Evolutionary conservation across 92 coral and sea anemone species (phyloP).

Genomic region (Muricea muricata): DNA sequence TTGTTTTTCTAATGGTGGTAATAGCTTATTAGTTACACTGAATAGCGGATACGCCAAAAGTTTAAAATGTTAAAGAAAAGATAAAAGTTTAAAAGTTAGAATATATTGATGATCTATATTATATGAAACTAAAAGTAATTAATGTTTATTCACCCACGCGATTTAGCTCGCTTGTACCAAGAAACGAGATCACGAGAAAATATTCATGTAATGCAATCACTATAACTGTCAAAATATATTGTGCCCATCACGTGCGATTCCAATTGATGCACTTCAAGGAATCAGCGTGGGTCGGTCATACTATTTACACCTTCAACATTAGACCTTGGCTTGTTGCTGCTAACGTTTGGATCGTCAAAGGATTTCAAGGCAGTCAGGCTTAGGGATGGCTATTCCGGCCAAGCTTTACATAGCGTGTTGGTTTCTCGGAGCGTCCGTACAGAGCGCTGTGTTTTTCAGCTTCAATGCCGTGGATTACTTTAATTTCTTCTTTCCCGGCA

Average conservation of each 20-base stretch:
- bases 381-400: constrained; percentile 70
- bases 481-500: constrained; percentile 83
- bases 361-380: not conserved
- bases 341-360: not conserved
- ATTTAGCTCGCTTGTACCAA: not conserved
- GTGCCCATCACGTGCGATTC: not conserved
- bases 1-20: too few relatives aligned
- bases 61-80: too few relatives aligned
- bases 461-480: constrained; percentile 88
- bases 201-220: too few relatives aligned
- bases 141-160: not conserved
- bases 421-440: constrained; percentile 93
- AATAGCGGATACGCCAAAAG: too few relatives aligned
- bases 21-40: too few relatives aligned
- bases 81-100: too few relatives aligned
- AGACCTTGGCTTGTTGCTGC: not conserved
- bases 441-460: constrained; percentile 84
- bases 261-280: not conserved
- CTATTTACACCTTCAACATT: too few relatives aligned
- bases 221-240: not conserved
- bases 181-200: not conserved
- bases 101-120: too few relatives aligned
- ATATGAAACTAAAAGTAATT: too few relatives aligned
- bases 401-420: constrained; percentile 83
- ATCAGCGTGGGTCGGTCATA: not conserved